Percentiles rank a stretch among this genome's conserved stretches.
phyloP scores from a whole-genome alignment of 2,888 invertebrate species.

The Lumbricus terrestris region DNA sequence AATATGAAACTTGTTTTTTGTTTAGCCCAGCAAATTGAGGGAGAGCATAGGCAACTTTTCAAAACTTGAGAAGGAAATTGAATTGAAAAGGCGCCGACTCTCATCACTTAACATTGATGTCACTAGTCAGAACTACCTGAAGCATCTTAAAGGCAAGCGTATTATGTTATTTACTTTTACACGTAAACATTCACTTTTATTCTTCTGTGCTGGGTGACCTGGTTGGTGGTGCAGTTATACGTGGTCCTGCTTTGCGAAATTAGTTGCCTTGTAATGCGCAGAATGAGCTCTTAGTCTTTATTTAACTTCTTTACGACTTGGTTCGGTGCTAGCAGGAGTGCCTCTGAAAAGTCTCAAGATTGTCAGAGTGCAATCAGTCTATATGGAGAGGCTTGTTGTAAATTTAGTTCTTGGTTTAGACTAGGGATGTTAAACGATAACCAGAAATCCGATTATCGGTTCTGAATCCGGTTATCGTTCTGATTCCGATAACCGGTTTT shows the following conservation, averaged over 20 bases:
- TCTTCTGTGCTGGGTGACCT: neutral
- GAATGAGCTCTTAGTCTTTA: neutral
- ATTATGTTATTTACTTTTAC: no score
- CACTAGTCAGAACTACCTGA: constrained; percentile 67
- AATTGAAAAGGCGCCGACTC: constrained; percentile 71
- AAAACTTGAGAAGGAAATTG: constrained; percentile 69
- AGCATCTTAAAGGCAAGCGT: constrained; percentile 71
- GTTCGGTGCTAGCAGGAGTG: no score
- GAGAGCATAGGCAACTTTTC: constrained; percentile 16
- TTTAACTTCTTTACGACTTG: neutral
- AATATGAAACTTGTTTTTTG: neutral
- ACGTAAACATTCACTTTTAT: neutral
- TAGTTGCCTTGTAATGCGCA: neutral
- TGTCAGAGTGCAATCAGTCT: no score
- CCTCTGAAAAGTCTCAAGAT: no score
- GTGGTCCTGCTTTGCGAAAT: neutral
- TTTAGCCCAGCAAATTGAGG: constrained; percentile 18
- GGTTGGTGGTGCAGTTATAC: neutral
- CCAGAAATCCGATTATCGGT: no score
- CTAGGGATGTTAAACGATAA: no score
- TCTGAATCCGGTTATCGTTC: no score
- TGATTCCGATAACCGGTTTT: no score
- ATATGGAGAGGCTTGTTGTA: no score
- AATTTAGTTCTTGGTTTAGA: no score
- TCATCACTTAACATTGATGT: constrained; percentile 73